These are phyloP conservation scores for Hypsopygia costalis DNA, from an alignment of 2,888 invertebrate species.

Conservation along the genomic window DNA sequence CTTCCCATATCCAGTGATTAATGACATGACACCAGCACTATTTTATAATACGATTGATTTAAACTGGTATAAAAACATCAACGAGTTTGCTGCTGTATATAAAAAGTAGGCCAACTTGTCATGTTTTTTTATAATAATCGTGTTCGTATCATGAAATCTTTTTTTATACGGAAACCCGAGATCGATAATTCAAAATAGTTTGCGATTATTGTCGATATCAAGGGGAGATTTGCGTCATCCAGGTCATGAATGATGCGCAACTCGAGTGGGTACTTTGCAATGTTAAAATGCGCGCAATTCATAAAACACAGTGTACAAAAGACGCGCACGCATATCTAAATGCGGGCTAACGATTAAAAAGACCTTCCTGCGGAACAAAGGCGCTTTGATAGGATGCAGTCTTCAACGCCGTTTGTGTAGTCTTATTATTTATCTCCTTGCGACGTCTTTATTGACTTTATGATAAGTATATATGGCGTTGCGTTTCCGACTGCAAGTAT, in stretches of 20 bases:
- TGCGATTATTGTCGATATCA: slow-evolving; percentile 1
- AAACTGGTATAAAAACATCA: background rate
- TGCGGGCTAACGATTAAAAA: slow-evolving; percentile 36
- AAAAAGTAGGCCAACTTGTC: slow-evolving; percentile 1
- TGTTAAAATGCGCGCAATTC: slow-evolving; percentile 4
- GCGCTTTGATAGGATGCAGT: slow-evolving; percentile 26
- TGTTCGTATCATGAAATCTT: background rate
- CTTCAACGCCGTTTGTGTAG: slow-evolving; percentile 14
- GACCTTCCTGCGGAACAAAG: slow-evolving; percentile 57
- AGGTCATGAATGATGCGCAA: slow-evolving; percentile 26
- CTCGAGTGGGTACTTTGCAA: slow-evolving; percentile 7
- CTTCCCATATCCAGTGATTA: slow-evolving; percentile 16
- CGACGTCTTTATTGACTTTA: slow-evolving; percentile 24
- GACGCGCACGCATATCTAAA: slow-evolving; percentile 15
- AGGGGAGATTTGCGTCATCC: slow-evolving; percentile 36
- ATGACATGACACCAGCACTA: slow-evolving; percentile 15
- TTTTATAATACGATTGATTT: slow-evolving; percentile 9
- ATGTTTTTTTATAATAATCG: background rate
- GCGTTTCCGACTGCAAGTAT: slow-evolving; percentile 32
- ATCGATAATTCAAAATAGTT: slow-evolving; percentile 1
- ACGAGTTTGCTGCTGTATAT: background rate
- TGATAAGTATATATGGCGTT: slow-evolving; percentile 26
- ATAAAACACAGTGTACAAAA: slow-evolving; percentile 12
- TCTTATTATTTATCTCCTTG: slow-evolving; percentile 16
- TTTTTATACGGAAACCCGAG: background rate